A percentile compares a stretch with the other conserved stretches of the same genome.
Evolutionary conservation across 2,797 vertebrate genomes (phyloP).

Genomic region (Pogoniulus pusillus): DNA sequence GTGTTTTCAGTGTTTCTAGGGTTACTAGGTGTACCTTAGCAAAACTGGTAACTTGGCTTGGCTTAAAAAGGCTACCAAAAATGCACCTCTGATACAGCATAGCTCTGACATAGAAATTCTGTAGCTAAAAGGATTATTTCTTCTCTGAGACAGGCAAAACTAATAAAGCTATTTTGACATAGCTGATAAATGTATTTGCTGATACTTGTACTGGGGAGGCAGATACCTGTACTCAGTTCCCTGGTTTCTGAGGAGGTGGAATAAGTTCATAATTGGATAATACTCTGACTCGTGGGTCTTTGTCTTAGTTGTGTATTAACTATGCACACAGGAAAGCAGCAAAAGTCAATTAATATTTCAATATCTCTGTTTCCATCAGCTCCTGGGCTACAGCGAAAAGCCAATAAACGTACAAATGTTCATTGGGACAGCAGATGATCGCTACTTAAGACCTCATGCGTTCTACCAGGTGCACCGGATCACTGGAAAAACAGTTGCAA

Average conservation of each 20-base stretch:
- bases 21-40: neutral
- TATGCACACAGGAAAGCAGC: neutral
- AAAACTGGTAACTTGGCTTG: neutral
- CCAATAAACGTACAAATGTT: slow-evolving; percentile 98
- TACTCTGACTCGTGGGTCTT: neutral
- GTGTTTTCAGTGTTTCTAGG: neutral
- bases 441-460: slow-evolving; percentile 94
- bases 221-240: neutral
- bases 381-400: slow-evolving; percentile 94
- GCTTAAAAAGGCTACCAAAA: neutral
- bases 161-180: neutral
- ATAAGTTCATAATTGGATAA: neutral
- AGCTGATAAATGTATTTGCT: neutral
- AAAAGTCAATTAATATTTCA: neutral
- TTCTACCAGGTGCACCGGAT: slow-evolving; percentile 99
- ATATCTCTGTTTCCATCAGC: slow-evolving; percentile 75
- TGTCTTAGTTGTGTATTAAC: neutral
- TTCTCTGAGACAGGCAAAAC: neutral
- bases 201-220: neutral
- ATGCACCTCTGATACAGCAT: neutral
- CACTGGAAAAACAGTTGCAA: slow-evolving; percentile 98
- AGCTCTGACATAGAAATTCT: neutral
- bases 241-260: neutral
- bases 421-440: slow-evolving; percentile 97
- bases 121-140: neutral